These are phyloP conservation scores for Sminthurinus signatus DNA, from an alignment of 1,140 invertebrate genomes.

Conservation along the genomic window DNA sequence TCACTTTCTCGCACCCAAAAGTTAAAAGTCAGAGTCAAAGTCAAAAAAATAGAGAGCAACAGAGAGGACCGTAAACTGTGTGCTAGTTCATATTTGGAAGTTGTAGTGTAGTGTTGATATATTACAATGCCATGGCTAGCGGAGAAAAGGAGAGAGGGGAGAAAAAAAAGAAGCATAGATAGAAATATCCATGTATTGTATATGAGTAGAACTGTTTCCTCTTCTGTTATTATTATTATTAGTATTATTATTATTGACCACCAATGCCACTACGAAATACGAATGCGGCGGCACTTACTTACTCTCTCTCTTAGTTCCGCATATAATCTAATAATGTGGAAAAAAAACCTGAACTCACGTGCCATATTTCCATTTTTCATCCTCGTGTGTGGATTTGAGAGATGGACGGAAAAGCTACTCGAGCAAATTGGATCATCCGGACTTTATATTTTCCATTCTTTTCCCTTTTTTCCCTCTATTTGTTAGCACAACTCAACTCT, in stretches of 20 bases:
- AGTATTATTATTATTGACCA: constrained; percentile 11
- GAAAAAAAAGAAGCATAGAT: not conserved
- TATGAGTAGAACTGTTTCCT: too few relatives aligned
- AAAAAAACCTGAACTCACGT: constrained; percentile 4
- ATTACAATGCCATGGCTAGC: not conserved
- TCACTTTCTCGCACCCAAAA: constrained; percentile 5
- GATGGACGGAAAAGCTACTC: constrained; percentile 8
- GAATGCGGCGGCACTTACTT: constrained; percentile 9
- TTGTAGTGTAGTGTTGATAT: not conserved
- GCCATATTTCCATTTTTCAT: constrained; percentile 20
- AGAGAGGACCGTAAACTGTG: too few relatives aligned
- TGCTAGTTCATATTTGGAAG: too few relatives aligned
- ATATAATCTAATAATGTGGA: constrained; percentile 14
- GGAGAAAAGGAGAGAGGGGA: not conserved
- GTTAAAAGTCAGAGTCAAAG: too few relatives aligned
- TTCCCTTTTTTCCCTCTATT: too few relatives aligned
- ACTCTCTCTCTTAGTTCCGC: not conserved
- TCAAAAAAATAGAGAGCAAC: too few relatives aligned
- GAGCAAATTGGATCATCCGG: constrained; percentile 12
- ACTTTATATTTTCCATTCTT: too few relatives aligned
- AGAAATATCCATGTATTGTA: not conserved
- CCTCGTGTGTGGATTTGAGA: constrained; percentile 11
- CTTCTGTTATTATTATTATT: not conserved
- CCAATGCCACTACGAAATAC: too few relatives aligned
- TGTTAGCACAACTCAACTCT: too few relatives aligned